phyloP scores from a whole-genome alignment of 2,888 invertebrate genomes.

The Amitus sp. region DNA sequence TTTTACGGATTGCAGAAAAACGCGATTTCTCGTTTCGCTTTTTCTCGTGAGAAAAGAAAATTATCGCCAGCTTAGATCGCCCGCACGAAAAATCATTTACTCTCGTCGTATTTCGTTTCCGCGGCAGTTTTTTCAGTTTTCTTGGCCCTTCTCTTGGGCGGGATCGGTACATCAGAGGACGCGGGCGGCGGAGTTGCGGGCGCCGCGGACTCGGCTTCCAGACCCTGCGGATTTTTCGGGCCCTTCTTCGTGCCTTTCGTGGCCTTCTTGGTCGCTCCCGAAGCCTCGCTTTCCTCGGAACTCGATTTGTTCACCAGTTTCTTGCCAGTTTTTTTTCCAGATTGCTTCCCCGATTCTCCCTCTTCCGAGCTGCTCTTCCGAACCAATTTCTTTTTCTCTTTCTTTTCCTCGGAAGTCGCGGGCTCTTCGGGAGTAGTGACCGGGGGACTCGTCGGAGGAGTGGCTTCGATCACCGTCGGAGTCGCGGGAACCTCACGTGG shows the following conservation, averaged over 20 bases:
- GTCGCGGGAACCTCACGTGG: slow-evolving; percentile 45
- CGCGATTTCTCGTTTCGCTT: too few relatives aligned
- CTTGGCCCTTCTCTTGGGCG: slow-evolving; percentile 63
- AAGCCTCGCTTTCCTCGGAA: slow-evolving; percentile 45
- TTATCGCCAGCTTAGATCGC: neutral
- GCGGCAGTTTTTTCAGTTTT: too few relatives aligned
- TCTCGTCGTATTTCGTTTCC: neutral
- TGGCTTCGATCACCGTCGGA: slow-evolving; percentile 52
- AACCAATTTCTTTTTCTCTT: slow-evolving; percentile 44
- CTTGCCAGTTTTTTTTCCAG: slow-evolving; percentile 64
- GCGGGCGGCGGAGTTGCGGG: slow-evolving; percentile 67
- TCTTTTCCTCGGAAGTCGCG: slow-evolving; percentile 25
- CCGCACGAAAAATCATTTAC: neutral
- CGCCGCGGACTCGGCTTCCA: slow-evolving; percentile 64
- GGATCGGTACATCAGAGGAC: slow-evolving; percentile 62
- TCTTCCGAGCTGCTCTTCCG: slow-evolving; percentile 46
- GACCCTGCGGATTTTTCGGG: slow-evolving; percentile 52
- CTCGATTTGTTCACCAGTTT: slow-evolving; percentile 59
- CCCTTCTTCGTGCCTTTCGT: slow-evolving; percentile 68
- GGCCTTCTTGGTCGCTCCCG: slow-evolving; percentile 65
- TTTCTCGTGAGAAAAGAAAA: too few relatives aligned
- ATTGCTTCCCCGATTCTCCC: slow-evolving; percentile 50
- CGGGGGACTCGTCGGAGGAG: slow-evolving; percentile 47
- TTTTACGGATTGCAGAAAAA: too few relatives aligned
- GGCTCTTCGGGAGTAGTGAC: slow-evolving; percentile 18